Evolutionary conservation across 2,113 vertebrate genomes (phyloP), one percentile per base, ranked within the genome.

Genomic region (Trematocara unimaculatum): DNA sequence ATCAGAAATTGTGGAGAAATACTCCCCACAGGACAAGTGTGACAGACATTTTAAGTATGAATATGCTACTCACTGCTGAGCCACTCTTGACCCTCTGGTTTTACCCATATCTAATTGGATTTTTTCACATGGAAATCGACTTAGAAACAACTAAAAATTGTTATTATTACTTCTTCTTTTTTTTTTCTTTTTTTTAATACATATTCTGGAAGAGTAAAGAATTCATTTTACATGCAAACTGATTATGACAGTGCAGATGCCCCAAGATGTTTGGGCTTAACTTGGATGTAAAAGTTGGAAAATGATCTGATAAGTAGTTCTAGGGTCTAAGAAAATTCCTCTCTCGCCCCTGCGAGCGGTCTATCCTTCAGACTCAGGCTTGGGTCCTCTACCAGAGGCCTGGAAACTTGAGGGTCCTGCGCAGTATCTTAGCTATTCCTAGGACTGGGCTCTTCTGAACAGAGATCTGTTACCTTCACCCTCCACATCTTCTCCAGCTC

Each of bases 1-100:
- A 88, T 93, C 92, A 82, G 77, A 92, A 91, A 87, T 62, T 87
- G 80, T 58, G 40, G 86, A 79, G 54, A 85, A 86, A 88, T 11
- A 47, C 56, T 87, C 77, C 87, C 86, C 83, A 47, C 78, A 58
- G 77, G 42, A 89, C 40, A 38, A 67, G n/a, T 74, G 86, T 93
- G 94, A 92, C 82, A 49, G 79, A 83, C 88, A 89, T 89, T 86
- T 85, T 67, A 90, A 91, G 81, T 60, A 47, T 6, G 51, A 88
- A 90, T 85, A 84, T 80, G 38, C 35, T 51, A 64, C 38, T 86
- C 53, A 55, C 79, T 31, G 38, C 35, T 67, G 67, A 82, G 60
- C 72, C 13, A 42, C 51, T 33, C 56, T 26, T 83, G 86, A 83
- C 81, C 84, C 35, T 3, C 3, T 40, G n/a, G 38, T 14, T 88